Evolutionary conservation across 2,113 vertebrate species (phyloP).

Genomic region (Thymallus thymallus): DNA sequence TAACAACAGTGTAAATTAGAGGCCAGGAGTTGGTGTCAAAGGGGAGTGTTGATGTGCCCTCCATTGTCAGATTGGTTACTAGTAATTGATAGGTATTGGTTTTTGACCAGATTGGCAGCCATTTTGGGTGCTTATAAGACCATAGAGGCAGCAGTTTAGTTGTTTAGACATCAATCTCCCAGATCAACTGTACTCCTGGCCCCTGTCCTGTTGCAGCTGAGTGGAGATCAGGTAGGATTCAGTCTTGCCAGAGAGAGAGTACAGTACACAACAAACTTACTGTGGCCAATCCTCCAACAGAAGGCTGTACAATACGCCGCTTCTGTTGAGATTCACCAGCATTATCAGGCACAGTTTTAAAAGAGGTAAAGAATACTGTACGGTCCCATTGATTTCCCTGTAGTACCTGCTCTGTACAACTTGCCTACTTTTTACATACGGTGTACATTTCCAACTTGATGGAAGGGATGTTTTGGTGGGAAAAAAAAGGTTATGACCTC

Average conservation of each 20-base stretch:
- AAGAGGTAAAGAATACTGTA: conserved; percentile 14
- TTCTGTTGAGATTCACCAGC: conserved; percentile 77
- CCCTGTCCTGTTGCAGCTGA: conserved; percentile 53
- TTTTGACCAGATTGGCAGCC: no score
- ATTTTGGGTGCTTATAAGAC: no score
- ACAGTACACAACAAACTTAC: conserved; percentile 66
- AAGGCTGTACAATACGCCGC: conserved; percentile 77
- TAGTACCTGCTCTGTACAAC: conserved; percentile 21
- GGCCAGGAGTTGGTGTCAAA: not conserved
- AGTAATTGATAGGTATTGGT: no score
- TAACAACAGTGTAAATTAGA: conserved; percentile 1
- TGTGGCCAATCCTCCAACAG: conserved; percentile 75
- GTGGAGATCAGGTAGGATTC: conserved; percentile 52
- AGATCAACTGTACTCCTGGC: conserved; percentile 36
- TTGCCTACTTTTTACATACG: conserved; percentile 39
- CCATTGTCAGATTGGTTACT: not conserved
- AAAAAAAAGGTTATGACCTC: no score
- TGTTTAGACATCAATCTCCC: not conserved
- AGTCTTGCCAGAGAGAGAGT: conserved; percentile 78
- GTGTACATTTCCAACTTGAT: not conserved
- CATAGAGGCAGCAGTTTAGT: not conserved
- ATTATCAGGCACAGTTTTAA: conserved; percentile 58
- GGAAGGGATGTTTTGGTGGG: no score
- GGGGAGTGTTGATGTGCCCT: not conserved
- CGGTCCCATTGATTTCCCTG: not conserved